A percentile compares a stretch with the other conserved stretches of the same genome.
phyloP scores from a whole-genome alignment of 2,113 vertebrate species.

The Nothoprocta pentlandii region DNA sequence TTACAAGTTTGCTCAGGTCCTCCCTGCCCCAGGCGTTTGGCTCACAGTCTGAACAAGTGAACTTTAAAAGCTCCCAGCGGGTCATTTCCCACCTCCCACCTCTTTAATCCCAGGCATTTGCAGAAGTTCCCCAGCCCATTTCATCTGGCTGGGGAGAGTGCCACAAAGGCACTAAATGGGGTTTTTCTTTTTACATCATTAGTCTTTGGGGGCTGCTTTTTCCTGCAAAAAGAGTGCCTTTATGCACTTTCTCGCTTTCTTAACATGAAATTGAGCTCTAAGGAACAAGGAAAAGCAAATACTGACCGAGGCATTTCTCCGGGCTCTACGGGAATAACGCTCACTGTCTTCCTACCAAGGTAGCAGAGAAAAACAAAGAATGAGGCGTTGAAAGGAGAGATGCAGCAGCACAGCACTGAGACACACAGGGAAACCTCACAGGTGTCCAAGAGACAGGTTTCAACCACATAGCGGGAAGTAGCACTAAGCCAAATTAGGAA shows the following conservation, averaged over 20 bases:
- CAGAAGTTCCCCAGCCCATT: background rate
- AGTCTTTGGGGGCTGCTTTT: background rate
- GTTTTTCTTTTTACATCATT: background rate
- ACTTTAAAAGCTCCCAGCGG: background rate
- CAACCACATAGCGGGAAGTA: rapidly evolving
- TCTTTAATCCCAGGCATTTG: background rate
- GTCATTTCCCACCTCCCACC: background rate
- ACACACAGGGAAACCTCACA: background rate
- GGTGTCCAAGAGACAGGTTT: background rate
- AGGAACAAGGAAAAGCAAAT: background rate
- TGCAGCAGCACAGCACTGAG: background rate
- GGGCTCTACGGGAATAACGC: constrained; percentile 87
- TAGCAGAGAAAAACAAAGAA: constrained; percentile 56
- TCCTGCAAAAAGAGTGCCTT: background rate
- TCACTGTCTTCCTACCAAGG: constrained; percentile 94
- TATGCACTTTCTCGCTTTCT: rapidly evolving
- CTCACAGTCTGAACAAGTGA: background rate
- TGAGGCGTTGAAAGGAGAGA: constrained; percentile 52
- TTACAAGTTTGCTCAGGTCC: background rate
- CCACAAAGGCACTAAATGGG: constrained; percentile 5
- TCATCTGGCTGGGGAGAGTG: background rate
- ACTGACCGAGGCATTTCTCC: constrained; percentile 91
- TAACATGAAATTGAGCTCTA: background rate
- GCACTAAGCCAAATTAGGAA: background rate
- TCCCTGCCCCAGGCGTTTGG: background rate